Evolutionary conservation across 2,797 vertebrate species (phyloP).

Genomic region (Melanotaenia maccullochi): DNA sequence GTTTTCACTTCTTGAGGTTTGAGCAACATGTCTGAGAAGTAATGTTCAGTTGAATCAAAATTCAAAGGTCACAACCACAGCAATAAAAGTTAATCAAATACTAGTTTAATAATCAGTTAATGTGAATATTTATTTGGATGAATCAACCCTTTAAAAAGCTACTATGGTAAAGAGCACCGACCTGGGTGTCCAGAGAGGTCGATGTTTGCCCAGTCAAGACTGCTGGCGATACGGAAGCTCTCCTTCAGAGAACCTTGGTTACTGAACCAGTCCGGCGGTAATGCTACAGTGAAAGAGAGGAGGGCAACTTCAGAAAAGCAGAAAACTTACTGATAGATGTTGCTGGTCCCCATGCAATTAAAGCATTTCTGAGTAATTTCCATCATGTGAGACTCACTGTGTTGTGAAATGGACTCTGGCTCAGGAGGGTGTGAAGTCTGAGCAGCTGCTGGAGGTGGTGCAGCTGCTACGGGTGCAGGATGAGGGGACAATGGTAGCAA

Average conservation of each 20-base stretch:
- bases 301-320: conserved; percentile 26
- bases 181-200: conserved; percentile 95
- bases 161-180: conserved; percentile 68
- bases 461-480: conserved; percentile 23
- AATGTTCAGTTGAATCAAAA: background rate
- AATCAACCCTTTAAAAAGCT: conserved; percentile 8
- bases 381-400: conserved; percentile 66
- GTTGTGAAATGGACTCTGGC: conserved; percentile 63
- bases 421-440: conserved; percentile 55
- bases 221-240: conserved; percentile 96
- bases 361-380: background rate
- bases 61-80: background rate
- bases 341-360: background rate
- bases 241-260: conserved; percentile 94
- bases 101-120: background rate
- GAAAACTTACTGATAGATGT: background rate
- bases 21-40: background rate
- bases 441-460: conserved; percentile 9
- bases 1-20: conserved; percentile 4
- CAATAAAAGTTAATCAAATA: background rate
- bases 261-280: conserved; percentile 94
- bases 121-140: background rate
- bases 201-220: conserved; percentile 96
- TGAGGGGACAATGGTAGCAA: conserved; percentile 80
- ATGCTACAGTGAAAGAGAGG: conserved; percentile 73